A percentile compares a stretch with the other conserved stretches of the same genome.
These are phyloP conservation scores for Hiodon tergisus DNA, from an alignment of 2,113 vertebrate species.

Conservation along the genomic window DNA sequence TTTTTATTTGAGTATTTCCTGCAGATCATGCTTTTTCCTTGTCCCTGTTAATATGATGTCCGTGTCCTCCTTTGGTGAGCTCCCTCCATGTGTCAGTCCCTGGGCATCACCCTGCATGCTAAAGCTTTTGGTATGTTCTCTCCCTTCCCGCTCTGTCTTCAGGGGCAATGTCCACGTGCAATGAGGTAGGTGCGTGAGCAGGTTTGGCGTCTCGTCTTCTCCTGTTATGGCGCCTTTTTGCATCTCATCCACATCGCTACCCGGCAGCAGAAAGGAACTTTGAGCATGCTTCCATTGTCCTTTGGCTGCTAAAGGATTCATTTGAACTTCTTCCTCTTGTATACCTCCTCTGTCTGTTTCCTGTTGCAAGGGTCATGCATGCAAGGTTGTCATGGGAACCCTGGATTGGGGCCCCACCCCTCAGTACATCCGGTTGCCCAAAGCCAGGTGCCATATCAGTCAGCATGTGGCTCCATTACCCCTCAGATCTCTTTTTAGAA, in stretches of 20 bases:
- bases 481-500: too few relatives aligned
- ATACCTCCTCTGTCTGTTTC: neutral
- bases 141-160: conserved; percentile 24
- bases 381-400: neutral
- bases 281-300: neutral
- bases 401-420: conserved; percentile 2
- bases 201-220: neutral
- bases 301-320: neutral
- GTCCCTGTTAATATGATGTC: neutral
- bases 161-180: conserved; percentile 41
- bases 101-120: conserved; percentile 31
- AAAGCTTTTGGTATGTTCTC: conserved; percentile 35
- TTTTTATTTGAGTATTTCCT: neutral
- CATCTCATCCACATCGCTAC: neutral
- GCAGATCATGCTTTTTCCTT: neutral
- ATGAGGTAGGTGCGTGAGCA: conserved; percentile 44
- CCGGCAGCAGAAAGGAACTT: neutral
- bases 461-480: neutral
- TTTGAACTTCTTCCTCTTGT: neutral
- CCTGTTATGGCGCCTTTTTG: conserved; percentile 3
- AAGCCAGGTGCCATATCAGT: neutral
- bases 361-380: neutral
- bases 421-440: neutral
- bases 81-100: neutral
- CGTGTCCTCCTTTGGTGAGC: conserved; percentile 5